A percentile compares a stretch with the other conserved stretches of the same genome.
Conservation (phyloP, 2,797 vertebrate genomes). For the Danio albolineatus region DNA sequence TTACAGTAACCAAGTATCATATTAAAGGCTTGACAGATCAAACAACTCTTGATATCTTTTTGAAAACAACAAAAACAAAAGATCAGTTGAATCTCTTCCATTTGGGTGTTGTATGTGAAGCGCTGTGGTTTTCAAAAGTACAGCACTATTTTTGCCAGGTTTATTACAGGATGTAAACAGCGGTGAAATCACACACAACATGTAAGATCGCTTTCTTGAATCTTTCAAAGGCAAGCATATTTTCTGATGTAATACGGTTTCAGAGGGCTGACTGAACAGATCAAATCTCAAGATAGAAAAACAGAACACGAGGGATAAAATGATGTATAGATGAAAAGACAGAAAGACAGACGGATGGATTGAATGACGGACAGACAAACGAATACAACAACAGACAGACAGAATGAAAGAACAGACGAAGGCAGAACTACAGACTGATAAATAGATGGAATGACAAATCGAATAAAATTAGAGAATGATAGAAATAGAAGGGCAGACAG, state of each 20-base stretch:
- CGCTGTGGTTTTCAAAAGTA: not conserved
- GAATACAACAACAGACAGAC: not conserved
- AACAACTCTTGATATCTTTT: not conserved
- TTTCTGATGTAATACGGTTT: not conserved
- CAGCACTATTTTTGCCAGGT: not conserved
- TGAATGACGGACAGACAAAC: not conserved
- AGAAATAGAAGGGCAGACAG: not conserved
- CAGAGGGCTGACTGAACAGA: not conserved
- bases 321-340: not conserved
- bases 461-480: too few relatives aligned
- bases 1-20: not conserved
- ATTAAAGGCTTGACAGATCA: not conserved
- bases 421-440: not conserved
- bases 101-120: not conserved
- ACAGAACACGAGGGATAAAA: not conserved
- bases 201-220: not conserved
- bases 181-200: not conserved
- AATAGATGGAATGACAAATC: not conserved
- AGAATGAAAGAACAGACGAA: too few relatives aligned
- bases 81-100: not conserved
- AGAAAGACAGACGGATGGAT: not conserved
- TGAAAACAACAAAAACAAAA: not conserved
- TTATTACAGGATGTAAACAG: not conserved
- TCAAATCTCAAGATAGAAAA: conserved; percentile 16
- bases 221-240: conserved; percentile 5